These are phyloP conservation scores for Eonycteris spelaea DNA, from an alignment of 2,113 vertebrate genomes.

Conservation along the genomic window DNA sequence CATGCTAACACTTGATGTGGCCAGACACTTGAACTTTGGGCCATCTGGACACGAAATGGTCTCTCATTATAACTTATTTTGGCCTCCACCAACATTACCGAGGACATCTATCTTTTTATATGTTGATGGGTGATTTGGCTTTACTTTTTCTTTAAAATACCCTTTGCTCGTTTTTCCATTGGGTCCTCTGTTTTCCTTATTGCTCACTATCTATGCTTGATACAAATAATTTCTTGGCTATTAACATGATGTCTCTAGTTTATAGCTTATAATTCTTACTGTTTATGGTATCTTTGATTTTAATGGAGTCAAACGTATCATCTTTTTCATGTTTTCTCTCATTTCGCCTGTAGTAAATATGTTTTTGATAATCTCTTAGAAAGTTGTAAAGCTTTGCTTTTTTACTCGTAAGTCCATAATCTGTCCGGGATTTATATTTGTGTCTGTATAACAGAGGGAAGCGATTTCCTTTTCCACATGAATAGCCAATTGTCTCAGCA, in stretches of 20 bases:
- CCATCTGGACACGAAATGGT: not conserved
- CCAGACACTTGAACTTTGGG: not conserved
- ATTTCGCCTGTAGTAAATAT: not conserved
- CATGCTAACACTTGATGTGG: not conserved
- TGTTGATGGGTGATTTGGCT: not conserved
- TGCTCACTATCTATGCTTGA: not conserved
- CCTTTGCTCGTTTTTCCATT: not conserved
- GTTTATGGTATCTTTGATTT: not conserved
- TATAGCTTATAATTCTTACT: not conserved
- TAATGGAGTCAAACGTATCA: not conserved
- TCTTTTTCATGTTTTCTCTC: not conserved
- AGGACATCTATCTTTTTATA: not conserved
- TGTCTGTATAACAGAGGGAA: not conserved
- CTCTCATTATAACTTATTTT: not conserved
- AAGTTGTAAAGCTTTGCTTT: not conserved
- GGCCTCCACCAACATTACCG: not conserved
- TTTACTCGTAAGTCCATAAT: not conserved
- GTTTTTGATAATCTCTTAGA: not conserved
- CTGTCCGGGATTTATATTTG: not conserved
- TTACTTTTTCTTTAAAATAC: not conserved
- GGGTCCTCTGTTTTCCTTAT: not conserved
- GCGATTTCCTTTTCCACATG: not conserved
- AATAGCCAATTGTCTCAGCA: not conserved
- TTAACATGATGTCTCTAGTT: not conserved
- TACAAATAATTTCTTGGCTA: not conserved